These are phyloP conservation scores for Spea bombifrons DNA, from an alignment of 2,113 vertebrate species.

Conservation along the genomic window DNA sequence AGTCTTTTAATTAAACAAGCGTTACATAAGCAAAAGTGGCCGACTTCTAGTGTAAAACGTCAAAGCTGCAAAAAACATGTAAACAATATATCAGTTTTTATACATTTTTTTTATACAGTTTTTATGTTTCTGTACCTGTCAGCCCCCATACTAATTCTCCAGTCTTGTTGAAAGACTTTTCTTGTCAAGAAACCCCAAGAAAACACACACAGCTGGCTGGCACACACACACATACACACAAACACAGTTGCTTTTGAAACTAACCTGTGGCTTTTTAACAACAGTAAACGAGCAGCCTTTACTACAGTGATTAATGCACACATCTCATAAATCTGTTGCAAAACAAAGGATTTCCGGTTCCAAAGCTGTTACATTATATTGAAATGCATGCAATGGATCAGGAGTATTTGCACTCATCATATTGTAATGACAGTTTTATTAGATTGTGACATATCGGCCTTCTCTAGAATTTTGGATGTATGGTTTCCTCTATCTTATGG, in stretches of 20 bases:
- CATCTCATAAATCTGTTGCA: slow-evolving; percentile 27
- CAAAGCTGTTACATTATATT: slow-evolving; percentile 23
- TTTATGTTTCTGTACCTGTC: too few species aligned
- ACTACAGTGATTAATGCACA: slow-evolving; percentile 7
- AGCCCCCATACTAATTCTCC: too few species aligned
- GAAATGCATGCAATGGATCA: slow-evolving; percentile 8
- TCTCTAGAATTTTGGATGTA: slow-evolving; percentile 7
- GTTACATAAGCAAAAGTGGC: too few species aligned
- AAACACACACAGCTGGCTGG: too few species aligned
- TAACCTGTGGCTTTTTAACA: slow-evolving; percentile 22
- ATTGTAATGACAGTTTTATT: slow-evolving; percentile 29
- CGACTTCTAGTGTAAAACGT: too few species aligned
- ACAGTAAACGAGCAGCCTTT: slow-evolving; percentile 5
- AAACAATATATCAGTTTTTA: too few species aligned
- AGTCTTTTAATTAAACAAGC: too few species aligned
- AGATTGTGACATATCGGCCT: background rate
- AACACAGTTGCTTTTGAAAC: background rate
- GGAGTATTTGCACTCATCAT: slow-evolving; percentile 2
- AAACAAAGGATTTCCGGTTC: slow-evolving; percentile 29
- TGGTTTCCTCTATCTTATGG: background rate
- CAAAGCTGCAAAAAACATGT: too few species aligned
- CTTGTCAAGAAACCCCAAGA: too few species aligned
- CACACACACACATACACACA: too few species aligned
- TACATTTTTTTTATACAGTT: too few species aligned
- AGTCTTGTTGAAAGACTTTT: too few species aligned